Evolutionary conservation across 2,113 vertebrate genomes (phyloP).

Genomic region (Trogon melanurus): DNA sequence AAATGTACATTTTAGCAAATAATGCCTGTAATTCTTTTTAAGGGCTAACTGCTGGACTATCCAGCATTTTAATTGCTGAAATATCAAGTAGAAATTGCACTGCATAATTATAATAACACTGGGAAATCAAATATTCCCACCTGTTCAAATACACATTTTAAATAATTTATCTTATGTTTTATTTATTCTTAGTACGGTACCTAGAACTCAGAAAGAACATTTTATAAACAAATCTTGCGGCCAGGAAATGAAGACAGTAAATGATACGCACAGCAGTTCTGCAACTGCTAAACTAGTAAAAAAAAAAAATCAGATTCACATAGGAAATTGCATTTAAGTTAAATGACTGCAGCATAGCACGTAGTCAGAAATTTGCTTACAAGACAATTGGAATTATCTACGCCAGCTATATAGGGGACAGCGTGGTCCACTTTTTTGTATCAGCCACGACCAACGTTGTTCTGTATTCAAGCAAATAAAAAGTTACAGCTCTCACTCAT

Average conservation of each 20-base stretch:
- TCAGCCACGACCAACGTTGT: not conserved
- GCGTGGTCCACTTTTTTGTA: not conserved
- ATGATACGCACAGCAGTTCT: not conserved
- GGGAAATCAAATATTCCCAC: slow-evolving; percentile 6
- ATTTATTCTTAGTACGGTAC: not conserved
- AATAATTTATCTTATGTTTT: slow-evolving; percentile 1
- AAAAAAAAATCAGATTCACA: not conserved
- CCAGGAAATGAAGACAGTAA: not conserved
- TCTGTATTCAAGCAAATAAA: not conserved
- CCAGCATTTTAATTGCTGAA: not conserved
- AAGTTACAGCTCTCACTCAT: not conserved
- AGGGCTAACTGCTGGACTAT: not conserved
- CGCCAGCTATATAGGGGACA: not conserved
- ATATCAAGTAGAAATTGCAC: not conserved
- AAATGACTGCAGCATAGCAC: not conserved
- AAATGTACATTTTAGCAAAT: not conserved
- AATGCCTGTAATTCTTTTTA: not conserved
- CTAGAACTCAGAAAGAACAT: not conserved
- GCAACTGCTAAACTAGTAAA: not conserved
- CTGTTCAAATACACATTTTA: slow-evolving; percentile 1
- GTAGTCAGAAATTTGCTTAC: not conserved
- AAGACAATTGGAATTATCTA: not conserved
- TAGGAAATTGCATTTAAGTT: not conserved
- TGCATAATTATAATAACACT: not conserved
- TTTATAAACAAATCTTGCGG: not conserved